Percentiles rank a stretch among this genome's conserved stretches.
phyloP scores from a whole-genome alignment of 92 coral and sea anemone species.

The Micromussa lordhowensis region DNA sequence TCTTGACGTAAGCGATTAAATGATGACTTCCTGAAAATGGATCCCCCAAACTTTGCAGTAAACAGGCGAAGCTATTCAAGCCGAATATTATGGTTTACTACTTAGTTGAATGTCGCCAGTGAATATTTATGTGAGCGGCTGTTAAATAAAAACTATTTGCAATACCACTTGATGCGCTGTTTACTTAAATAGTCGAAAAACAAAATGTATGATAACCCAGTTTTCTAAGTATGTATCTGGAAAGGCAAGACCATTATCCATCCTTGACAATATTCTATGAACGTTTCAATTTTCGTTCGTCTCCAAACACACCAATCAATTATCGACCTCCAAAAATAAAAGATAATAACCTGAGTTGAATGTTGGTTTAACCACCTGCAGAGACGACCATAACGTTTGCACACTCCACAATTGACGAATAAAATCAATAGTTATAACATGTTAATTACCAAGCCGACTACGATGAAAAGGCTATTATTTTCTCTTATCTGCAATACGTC shows the following conservation, averaged over 20 bases:
- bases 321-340: not conserved
- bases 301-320: not conserved
- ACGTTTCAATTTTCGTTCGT: not conserved
- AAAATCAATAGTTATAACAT: not conserved
- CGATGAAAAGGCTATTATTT: not conserved
- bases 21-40: not conserved
- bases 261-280: not conserved
- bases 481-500: not conserved
- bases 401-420: not conserved
- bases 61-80: not conserved
- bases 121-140: not conserved
- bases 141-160: conserved; percentile 10
- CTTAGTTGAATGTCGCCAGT: not conserved
- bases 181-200: conserved; percentile 9
- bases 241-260: not conserved
- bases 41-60: not conserved
- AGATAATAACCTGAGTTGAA: not conserved
- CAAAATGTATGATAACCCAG: not conserved
- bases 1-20: not conserved
- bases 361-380: conserved; percentile 12
- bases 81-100: not conserved
- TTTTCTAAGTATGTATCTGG: not conserved
- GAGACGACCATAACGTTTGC: not conserved
- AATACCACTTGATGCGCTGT: conserved; percentile 1
- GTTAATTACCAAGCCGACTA: not conserved